phyloP scores from a whole-genome alignment of 2,888 invertebrate genomes.

The Rotaria socialis region DNA sequence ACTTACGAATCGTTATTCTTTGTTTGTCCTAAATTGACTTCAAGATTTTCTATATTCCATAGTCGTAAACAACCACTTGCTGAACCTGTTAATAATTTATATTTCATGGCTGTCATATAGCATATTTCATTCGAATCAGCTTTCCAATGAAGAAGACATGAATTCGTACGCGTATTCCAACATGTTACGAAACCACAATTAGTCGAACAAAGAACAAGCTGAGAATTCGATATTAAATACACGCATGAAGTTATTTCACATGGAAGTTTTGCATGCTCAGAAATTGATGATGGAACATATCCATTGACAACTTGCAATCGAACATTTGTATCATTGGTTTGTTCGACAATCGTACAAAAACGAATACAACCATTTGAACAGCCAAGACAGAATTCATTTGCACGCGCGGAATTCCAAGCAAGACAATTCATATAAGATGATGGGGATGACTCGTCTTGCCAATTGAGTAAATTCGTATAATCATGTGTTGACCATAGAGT shows the following conservation, averaged over 20 bases:
- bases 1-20: not conserved
- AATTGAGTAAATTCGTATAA: slow-evolving; percentile 19
- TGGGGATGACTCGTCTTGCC: not conserved
- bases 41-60: slow-evolving; percentile 44
- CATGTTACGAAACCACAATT: slow-evolving; percentile 55
- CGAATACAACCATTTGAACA: slow-evolving; percentile 53
- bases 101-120: slow-evolving; percentile 47
- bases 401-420: slow-evolving; percentile 40
- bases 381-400: slow-evolving; percentile 56
- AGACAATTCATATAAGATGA: slow-evolving; percentile 4
- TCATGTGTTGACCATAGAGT: slow-evolving; percentile 45
- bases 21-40: not conserved
- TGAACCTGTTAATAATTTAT: slow-evolving; percentile 45
- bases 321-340: slow-evolving; percentile 6
- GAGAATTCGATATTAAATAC: slow-evolving; percentile 53
- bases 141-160: slow-evolving; percentile 59
- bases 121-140: slow-evolving; percentile 57
- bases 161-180: slow-evolving; percentile 57
- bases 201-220: slow-evolving; percentile 54
- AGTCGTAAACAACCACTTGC: slow-evolving; percentile 40
- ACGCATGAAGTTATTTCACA: slow-evolving; percentile 55
- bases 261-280: slow-evolving; percentile 40
- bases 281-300: slow-evolving; percentile 51
- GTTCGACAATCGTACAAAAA: slow-evolving; percentile 57
- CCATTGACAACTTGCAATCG: slow-evolving; percentile 54